Evolutionary conservation across 2,797 vertebrate species (phyloP), one percentile per base, ranked within the genome.

Genomic region (Chaetodon trifasciatus): DNA sequence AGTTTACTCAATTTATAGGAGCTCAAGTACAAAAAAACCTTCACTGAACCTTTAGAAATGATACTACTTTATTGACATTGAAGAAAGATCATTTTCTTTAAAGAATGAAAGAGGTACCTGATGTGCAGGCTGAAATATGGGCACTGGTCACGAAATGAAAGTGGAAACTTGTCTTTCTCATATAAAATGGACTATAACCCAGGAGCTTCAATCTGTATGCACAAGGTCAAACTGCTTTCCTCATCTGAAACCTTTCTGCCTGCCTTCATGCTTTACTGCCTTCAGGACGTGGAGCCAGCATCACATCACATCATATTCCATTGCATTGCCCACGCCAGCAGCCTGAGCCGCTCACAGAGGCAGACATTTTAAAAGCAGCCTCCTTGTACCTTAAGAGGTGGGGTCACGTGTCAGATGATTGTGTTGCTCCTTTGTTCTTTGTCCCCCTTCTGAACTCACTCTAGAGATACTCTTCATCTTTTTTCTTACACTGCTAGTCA

Each of bases 291-390:
- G 62, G 37, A 68, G 70, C 68, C 84, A 82, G 68, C 89, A 85
- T 91, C 86, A 90, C 84, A 82, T 92, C 89, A 89, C 73, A 86
- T 91, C 77, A 84, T 60, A 80, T 89, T 70, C 87, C 4, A 8
- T 65, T 77, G 76, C 65, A 40, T 49, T 40, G 47, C 61, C 70
- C 67, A 62, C 60, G 74, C 67, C 16, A 52, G 60, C 69, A 85
- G 71, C 74, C 55, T 40, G 66, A 71, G 77, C 69, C 23, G 1
- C 68, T 86, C 67, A 39, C 74, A 80, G 55, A 60, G 77, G 63
- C 58, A 47, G 24, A 67, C 21, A 7, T 61, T 80, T 70, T 60
- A 71, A 69, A 71, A 73, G 57, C 68, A 62, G 70, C 71, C 10
- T 78, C n/a, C n/a, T 50, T 37, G 37, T 70, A 70, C 42, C 23